phyloP scores from a whole-genome alignment of 2,113 vertebrate species.

The Sinocyclocheilus maitianheensis region DNA sequence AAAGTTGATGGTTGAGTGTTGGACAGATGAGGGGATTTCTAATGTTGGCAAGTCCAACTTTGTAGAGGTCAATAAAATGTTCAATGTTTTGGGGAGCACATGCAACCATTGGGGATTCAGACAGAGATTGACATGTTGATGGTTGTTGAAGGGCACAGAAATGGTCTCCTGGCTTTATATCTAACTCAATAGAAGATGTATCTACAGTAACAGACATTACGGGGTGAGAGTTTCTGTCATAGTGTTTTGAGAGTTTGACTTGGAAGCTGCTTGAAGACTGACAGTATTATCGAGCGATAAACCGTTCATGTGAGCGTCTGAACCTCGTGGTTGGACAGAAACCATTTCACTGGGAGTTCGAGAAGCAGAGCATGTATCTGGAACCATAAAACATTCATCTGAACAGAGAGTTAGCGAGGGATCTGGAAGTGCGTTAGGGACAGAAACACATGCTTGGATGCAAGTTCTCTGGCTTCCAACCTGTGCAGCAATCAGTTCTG shows the following conservation, averaged over 20 bases:
- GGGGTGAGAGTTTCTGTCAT: not conserved
- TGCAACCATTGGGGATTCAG: not conserved
- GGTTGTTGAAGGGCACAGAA: not conserved
- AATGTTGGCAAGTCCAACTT: slow-evolving; percentile 1
- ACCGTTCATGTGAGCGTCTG: not conserved
- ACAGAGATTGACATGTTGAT: not conserved
- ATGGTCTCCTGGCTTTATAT: slow-evolving; percentile 1
- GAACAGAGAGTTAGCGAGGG: slow-evolving; percentile 43
- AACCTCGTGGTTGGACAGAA: not conserved
- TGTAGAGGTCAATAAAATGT: not conserved
- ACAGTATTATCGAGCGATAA: not conserved
- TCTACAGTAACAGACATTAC: slow-evolving; percentile 1
- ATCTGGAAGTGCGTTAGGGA: slow-evolving; percentile 42
- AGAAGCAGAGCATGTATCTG: not conserved
- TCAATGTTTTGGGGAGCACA: not conserved
- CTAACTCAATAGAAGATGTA: not conserved
- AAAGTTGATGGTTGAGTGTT: not conserved
- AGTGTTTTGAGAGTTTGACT: not conserved
- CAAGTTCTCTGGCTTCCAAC: slow-evolving; percentile 60
- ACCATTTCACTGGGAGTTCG: not conserved
- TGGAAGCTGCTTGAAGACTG: not conserved
- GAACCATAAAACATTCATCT: slow-evolving; percentile 9
- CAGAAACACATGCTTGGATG: slow-evolving; percentile 50
- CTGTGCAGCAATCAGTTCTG: slow-evolving; percentile 66
- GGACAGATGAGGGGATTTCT: not conserved